phyloP scores from a whole-genome alignment of 2,797 vertebrate genomes.

The Tokudaia muenninki region DNA sequence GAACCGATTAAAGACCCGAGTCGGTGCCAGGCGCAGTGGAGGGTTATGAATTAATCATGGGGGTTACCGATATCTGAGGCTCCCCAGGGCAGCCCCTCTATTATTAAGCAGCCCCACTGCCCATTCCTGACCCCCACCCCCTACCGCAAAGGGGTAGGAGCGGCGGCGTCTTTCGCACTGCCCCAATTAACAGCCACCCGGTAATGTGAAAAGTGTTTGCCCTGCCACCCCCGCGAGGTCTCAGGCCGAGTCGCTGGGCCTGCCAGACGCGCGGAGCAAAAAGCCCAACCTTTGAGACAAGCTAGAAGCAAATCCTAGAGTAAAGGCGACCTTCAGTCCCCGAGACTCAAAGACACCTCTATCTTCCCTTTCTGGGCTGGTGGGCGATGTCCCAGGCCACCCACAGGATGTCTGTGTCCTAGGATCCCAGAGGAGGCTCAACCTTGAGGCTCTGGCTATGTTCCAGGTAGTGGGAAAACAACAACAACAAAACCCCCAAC shows the following conservation, averaged over 20 bases:
- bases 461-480: slow-evolving; percentile 29
- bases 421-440: background rate
- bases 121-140: slow-evolving; percentile 63
- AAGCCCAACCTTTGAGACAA: slow-evolving; percentile 81
- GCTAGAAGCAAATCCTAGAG: slow-evolving; percentile 39
- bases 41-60: slow-evolving; percentile 86
- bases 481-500: background rate
- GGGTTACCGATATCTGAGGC: slow-evolving; percentile 82
- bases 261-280: slow-evolving; percentile 85
- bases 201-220: slow-evolving; percentile 86
- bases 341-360: background rate
- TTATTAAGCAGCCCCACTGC: slow-evolving; percentile 81
- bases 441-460: slow-evolving; percentile 3
- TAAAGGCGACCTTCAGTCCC: background rate
- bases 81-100: slow-evolving; percentile 80
- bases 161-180: slow-evolving; percentile 75
- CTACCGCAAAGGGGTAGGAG: slow-evolving; percentile 64
- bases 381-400: background rate
- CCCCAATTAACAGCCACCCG: slow-evolving; percentile 86
- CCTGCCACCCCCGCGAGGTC: slow-evolving; percentile 80
- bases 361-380: background rate
- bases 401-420: background rate
- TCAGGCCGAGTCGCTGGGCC: slow-evolving; percentile 82
- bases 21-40: slow-evolving; percentile 76
- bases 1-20: slow-evolving; percentile 82